These are phyloP conservation scores for Teleogryllus occipitalis DNA, from an alignment of 1,140 invertebrate genomes.

Conservation along the genomic window DNA sequence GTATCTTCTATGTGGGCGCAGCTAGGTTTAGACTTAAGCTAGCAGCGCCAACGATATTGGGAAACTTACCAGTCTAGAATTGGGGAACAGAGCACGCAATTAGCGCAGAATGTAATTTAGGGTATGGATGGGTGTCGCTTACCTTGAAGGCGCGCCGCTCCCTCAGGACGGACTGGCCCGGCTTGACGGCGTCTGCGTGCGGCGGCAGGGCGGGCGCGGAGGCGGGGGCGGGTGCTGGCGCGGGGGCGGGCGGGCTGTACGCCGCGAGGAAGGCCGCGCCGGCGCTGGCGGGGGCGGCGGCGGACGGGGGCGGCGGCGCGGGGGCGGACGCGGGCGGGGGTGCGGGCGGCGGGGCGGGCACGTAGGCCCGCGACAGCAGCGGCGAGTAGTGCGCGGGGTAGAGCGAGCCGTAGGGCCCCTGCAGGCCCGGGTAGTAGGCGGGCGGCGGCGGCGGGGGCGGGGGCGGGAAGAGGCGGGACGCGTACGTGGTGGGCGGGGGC, in stretches of 20 bases:
- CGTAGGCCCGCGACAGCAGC: background rate
- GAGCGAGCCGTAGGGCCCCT: conserved; percentile 10
- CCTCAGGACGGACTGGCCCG: conserved; percentile 20
- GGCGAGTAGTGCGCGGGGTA: conserved; percentile 16
- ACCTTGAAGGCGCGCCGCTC: background rate
- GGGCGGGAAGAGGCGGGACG: background rate
- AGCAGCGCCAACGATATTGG: too few species aligned
- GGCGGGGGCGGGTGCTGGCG: background rate
- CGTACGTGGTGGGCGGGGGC: conserved; percentile 7
- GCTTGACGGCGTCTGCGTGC: background rate
- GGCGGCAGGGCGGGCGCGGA: background rate
- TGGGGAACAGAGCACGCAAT: too few species aligned
- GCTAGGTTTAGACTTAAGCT: too few species aligned
- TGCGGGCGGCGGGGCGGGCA: background rate
- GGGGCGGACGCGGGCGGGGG: conserved; percentile 7
- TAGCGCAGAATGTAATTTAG: too few species aligned
- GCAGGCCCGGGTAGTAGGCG: background rate
- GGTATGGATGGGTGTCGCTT: background rate
- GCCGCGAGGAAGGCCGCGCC: background rate
- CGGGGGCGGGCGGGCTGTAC: background rate
- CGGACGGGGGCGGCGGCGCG: conserved; percentile 10
- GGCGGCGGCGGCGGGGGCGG: background rate
- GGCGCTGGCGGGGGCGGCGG: background rate
- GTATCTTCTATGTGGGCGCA: too few species aligned
- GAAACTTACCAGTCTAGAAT: too few species aligned